phyloP scores from a whole-genome alignment of 1,140 invertebrate genomes.

The Ceratina japonica region DNA sequence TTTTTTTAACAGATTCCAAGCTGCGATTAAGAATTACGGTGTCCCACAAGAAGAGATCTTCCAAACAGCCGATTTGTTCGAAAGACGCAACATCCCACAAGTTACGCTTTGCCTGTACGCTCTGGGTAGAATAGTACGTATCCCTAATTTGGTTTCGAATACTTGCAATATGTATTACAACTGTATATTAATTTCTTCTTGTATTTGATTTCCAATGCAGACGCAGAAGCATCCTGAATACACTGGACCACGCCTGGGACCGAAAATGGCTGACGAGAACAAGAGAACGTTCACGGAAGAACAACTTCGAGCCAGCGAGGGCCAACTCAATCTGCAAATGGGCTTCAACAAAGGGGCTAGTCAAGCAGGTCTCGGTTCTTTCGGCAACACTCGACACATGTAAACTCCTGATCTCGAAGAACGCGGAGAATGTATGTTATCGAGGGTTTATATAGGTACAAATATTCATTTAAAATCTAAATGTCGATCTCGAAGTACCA shows the following conservation, averaged over 20 bases:
- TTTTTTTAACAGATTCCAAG: slow-evolving; percentile 88
- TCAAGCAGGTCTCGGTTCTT: slow-evolving; percentile 91
- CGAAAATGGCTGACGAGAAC: slow-evolving; percentile 97
- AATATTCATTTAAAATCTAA: background rate
- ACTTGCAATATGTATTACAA: no score
- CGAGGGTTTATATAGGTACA: background rate
- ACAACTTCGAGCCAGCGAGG: slow-evolving; percentile 94
- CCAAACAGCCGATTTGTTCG: slow-evolving; percentile 98
- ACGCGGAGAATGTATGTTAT: background rate
- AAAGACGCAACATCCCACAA: slow-evolving; percentile 97
- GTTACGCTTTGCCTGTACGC: slow-evolving; percentile 95
- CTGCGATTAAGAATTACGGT: slow-evolving; percentile 94
- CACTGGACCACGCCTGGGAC: slow-evolving; percentile 92
- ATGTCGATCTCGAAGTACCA: background rate
- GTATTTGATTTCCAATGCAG: slow-evolving; percentile 73
- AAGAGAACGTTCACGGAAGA: slow-evolving; percentile 96
- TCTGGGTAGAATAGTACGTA: slow-evolving; percentile 92
- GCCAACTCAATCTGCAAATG: slow-evolving; percentile 96
- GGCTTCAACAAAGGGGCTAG: slow-evolving; percentile 97
- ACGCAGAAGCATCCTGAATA: slow-evolving; percentile 97
- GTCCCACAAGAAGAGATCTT: slow-evolving; percentile 98
- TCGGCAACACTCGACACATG: slow-evolving; percentile 98
- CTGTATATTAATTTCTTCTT: slow-evolving; percentile 23
- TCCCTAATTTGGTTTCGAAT: background rate
- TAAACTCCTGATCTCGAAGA: slow-evolving; percentile 77